Conservation (phyloP, 1,140 invertebrate species). For the Drosophila kepulauana region DNA sequence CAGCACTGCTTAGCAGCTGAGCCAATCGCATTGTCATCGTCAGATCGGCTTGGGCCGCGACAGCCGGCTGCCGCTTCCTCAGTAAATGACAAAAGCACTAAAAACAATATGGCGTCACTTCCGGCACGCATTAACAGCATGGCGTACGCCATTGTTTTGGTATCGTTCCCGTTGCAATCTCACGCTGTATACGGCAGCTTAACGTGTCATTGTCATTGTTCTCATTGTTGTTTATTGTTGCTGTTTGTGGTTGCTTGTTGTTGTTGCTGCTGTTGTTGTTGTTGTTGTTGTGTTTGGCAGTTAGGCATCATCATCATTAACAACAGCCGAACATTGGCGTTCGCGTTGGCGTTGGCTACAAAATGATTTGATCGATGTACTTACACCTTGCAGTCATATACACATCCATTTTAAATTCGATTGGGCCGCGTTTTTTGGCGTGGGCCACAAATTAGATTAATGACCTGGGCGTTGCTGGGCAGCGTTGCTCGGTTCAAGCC, state of each 20-base stretch:
- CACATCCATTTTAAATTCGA: conserved; percentile 63
- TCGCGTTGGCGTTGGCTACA: conserved; percentile 16
- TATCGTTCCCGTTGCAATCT: conserved; percentile 52
- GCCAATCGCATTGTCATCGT: conserved; percentile 62
- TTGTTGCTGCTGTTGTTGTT: conserved; percentile 12
- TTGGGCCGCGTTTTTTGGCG: conserved; percentile 9
- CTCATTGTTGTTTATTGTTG: conserved; percentile 35
- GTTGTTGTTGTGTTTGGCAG: conserved; percentile 19
- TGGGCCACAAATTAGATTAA: conserved; percentile 73
- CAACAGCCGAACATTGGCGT: conserved; percentile 24
- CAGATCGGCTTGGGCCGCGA: conserved; percentile 6
- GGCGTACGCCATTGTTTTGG: conserved; percentile 30
- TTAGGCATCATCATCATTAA: conserved; percentile 73
- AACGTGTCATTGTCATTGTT: conserved; percentile 66
- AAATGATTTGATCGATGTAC: conserved; percentile 70
- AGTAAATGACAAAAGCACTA: conserved; percentile 69
- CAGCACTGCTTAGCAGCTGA: background rate
- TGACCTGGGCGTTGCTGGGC: conserved; percentile 50
- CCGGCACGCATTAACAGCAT: conserved; percentile 68
- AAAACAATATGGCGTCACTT: conserved; percentile 81
- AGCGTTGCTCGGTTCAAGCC: background rate
- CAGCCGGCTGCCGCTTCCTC: conserved; percentile 5
- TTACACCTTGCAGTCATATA: conserved; percentile 58
- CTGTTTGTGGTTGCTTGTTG: conserved; percentile 4
- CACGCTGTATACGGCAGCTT: conserved; percentile 64